These are phyloP conservation scores for Nowickia ferox DNA, from an alignment of 2,888 invertebrate genomes.

Conservation along the genomic window DNA sequence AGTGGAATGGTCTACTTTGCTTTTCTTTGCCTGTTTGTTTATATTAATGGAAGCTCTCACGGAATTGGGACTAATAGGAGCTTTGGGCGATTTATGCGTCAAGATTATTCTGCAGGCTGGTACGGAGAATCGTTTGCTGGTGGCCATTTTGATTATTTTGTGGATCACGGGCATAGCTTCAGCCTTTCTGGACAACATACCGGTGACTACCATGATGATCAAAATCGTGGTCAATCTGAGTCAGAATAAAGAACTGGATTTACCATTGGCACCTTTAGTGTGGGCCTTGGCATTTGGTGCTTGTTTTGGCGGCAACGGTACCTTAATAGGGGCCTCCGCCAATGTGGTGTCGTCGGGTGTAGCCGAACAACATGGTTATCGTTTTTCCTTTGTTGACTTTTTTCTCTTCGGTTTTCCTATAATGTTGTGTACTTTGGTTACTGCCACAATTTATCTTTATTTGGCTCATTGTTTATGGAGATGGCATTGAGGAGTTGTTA, in stretches of 20 bases:
- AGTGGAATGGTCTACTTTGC: constrained; percentile 94
- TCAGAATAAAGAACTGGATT: constrained; percentile 86
- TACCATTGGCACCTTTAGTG: constrained; percentile 91
- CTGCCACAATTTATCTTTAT: constrained; percentile 88
- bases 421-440: constrained; percentile 87
- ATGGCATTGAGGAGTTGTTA: constrained; percentile 85
- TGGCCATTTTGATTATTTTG: constrained; percentile 89
- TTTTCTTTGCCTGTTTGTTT: constrained; percentile 94
- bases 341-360: constrained; percentile 96
- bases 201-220: constrained; percentile 96
- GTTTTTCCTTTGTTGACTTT: constrained; percentile 92
- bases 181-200: constrained; percentile 95
- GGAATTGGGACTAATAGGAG: constrained; percentile 90
- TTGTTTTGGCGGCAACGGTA: constrained; percentile 95
- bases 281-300: constrained; percentile 95
- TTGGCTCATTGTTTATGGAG: constrained; percentile 87
- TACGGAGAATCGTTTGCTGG: constrained; percentile 86
- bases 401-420: constrained; percentile 92
- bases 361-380: constrained; percentile 94
- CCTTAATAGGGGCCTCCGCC: constrained; percentile 94
- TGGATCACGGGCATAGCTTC: constrained; percentile 91
- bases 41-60: constrained; percentile 95
- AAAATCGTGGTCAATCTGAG: constrained; percentile 88
- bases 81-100: constrained; percentile 89
- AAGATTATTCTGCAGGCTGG: constrained; percentile 86